These are phyloP conservation scores for Caenorhabditis afra DNA, from an alignment of 2,888 invertebrate genomes.

Conservation along the genomic window DNA sequence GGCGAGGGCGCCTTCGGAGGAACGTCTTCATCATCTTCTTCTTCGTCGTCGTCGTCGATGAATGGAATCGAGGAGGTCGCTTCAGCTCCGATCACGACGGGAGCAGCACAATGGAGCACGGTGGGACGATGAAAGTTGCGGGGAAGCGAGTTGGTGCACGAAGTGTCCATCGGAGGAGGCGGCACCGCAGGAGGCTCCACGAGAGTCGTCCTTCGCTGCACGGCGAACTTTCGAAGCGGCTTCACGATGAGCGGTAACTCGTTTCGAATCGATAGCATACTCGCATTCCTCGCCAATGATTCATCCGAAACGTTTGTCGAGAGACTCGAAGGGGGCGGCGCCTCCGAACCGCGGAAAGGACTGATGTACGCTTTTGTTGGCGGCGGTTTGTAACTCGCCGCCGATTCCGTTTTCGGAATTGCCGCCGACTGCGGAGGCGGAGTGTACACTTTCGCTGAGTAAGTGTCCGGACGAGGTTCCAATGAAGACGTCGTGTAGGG, in stretches of 20 bases:
- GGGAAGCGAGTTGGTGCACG: constrained; percentile 67
- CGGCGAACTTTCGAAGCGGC: constrained; percentile 59
- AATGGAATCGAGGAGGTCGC: constrained; percentile 53
- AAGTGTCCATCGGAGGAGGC: constrained; percentile 50
- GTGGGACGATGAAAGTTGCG: constrained; percentile 64
- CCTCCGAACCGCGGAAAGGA: constrained; percentile 11
- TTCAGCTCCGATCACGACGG: constrained; percentile 50
- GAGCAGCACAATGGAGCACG: constrained; percentile 65
- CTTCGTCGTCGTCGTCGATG: constrained; percentile 64
- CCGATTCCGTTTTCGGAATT: constrained; percentile 18
- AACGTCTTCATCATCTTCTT: too few species aligned
- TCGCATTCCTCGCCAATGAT: constrained; percentile 46
- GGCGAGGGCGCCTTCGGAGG: not conserved
- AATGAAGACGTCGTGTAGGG: not conserved
- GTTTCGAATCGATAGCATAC: constrained; percentile 30
- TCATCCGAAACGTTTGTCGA: constrained; percentile 55
- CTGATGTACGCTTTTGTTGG: constrained; percentile 17
- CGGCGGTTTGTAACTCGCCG: not conserved
- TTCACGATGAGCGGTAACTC: constrained; percentile 68
- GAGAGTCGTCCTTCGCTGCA: constrained; percentile 46
- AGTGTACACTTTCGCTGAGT: constrained; percentile 11
- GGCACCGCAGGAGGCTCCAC: constrained; percentile 39
- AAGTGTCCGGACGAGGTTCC: not conserved
- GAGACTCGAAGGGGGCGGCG: constrained; percentile 40
- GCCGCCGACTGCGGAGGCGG: too few species aligned